Conservation (phyloP, 2,888 invertebrate genomes). For the Neuroscelio doddi region DNA sequence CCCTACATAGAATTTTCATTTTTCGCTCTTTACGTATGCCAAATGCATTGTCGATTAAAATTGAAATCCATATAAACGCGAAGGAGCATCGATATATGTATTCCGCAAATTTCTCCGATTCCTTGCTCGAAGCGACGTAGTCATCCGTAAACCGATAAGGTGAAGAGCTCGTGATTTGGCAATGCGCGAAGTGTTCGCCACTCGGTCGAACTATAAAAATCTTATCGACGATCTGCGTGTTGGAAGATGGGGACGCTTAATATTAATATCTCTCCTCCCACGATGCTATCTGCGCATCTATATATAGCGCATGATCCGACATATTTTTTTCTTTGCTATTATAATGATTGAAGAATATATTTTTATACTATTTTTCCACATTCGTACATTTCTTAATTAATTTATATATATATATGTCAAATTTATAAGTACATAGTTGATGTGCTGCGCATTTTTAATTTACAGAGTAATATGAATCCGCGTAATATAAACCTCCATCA, state of each 20-base stretch:
- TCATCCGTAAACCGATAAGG: slow-evolving; percentile 27
- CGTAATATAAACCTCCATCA: slow-evolving; percentile 66
- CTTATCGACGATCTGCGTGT: slow-evolving; percentile 57
- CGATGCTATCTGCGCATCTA: slow-evolving; percentile 51
- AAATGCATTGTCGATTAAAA: slow-evolving; percentile 31
- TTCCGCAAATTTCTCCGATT: slow-evolving; percentile 26
- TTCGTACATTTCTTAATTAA: no score
- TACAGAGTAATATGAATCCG: no score
- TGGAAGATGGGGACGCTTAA: slow-evolving; percentile 56
- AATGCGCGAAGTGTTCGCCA: slow-evolving; percentile 54
- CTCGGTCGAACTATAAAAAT: slow-evolving; percentile 58
- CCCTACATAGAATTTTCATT: no score
- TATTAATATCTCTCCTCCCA: slow-evolving; percentile 62
- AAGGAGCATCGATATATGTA: slow-evolving; percentile 18
- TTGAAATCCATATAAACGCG: slow-evolving; percentile 38
- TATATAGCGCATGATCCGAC: slow-evolving; percentile 52
- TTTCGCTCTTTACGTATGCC: not conserved
- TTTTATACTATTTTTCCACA: no score
- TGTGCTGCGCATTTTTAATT: no score
- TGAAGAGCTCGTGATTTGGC: slow-evolving; percentile 54
- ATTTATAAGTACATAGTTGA: no score
- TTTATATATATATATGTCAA: no score
- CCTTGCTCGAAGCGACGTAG: slow-evolving; percentile 20
- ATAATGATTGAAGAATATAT: no score
- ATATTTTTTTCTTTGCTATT: not conserved